Evolutionary conservation across 2,888 invertebrate species (phyloP).

Genomic region (Phoenoteleia sp.): DNA sequence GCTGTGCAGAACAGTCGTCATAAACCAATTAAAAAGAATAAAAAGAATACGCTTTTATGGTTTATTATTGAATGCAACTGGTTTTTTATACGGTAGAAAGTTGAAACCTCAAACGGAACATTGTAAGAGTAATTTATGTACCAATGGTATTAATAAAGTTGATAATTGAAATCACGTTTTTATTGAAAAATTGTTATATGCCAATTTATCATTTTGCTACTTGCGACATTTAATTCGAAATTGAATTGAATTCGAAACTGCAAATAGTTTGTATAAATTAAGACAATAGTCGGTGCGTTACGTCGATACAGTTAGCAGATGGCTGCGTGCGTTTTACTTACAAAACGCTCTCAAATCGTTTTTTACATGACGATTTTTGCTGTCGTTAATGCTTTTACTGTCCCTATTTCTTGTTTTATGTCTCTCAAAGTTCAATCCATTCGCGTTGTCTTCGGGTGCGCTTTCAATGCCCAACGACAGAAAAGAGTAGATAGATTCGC

Average conservation of each 20-base stretch:
- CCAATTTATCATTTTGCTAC: too few species aligned
- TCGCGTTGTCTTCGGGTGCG: slow-evolving; percentile 31
- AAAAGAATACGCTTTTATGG: not conserved
- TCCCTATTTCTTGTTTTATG: slow-evolving; percentile 67
- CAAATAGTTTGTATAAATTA: too few species aligned
- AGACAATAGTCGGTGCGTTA: not conserved
- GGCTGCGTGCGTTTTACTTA: slow-evolving; percentile 20
- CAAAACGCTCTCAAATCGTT: slow-evolving; percentile 62
- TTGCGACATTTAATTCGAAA: too few species aligned
- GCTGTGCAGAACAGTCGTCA: not conserved
- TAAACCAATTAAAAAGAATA: not conserved
- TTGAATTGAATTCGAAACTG: too few species aligned
- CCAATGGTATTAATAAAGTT: too few species aligned
- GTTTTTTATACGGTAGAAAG: too few species aligned
- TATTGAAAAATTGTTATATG: too few species aligned
- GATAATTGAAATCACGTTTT: too few species aligned
- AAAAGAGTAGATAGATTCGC: slow-evolving; percentile 17
- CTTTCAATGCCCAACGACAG: slow-evolving; percentile 25
- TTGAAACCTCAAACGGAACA: too few species aligned
- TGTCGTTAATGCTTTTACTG: slow-evolving; percentile 75
- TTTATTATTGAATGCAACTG: not conserved
- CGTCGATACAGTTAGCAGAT: slow-evolving; percentile 12
- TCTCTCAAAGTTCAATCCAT: slow-evolving; percentile 70
- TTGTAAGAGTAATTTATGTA: too few species aligned
- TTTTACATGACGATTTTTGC: slow-evolving; percentile 71